Evolutionary conservation across 2,797 vertebrate genomes (phyloP).

Genomic region (Pseudochirops cupreus): DNA sequence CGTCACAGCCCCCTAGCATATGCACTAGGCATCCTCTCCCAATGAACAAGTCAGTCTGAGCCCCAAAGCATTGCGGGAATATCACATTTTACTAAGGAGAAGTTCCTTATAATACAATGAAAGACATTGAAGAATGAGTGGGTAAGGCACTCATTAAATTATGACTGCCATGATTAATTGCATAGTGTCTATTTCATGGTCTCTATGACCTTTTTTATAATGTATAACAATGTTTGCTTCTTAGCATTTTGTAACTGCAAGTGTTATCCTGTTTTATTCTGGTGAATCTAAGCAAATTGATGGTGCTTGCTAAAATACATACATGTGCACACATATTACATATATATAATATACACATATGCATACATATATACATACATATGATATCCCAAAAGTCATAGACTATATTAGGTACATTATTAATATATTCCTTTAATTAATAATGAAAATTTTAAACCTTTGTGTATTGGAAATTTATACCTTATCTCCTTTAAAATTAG

Average conservation of each 20-base stretch:
- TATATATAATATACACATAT: no score
- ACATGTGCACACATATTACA: no score
- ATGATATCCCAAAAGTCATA: not conserved
- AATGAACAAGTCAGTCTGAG: not conserved
- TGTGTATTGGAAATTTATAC: not conserved
- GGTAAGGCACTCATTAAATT: not conserved
- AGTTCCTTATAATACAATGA: not conserved
- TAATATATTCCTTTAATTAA: not conserved
- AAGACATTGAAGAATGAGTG: not conserved
- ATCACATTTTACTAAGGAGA: not conserved
- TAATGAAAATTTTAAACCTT: not conserved
- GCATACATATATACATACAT: not conserved
- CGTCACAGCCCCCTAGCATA: not conserved
- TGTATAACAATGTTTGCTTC: not conserved
- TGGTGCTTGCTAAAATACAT: not conserved
- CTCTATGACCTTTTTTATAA: not conserved
- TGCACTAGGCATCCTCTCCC: not conserved
- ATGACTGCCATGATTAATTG: not conserved
- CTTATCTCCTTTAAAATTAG: not conserved
- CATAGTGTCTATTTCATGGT: not conserved
- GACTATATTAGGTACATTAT: not conserved
- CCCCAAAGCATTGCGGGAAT: not conserved
- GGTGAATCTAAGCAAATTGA: not conserved
- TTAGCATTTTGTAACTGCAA: not conserved
- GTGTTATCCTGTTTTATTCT: not conserved